Evolutionary conservation across 2,113 vertebrate genomes (phyloP).

Genomic region (Chloebia gouldiae): DNA sequence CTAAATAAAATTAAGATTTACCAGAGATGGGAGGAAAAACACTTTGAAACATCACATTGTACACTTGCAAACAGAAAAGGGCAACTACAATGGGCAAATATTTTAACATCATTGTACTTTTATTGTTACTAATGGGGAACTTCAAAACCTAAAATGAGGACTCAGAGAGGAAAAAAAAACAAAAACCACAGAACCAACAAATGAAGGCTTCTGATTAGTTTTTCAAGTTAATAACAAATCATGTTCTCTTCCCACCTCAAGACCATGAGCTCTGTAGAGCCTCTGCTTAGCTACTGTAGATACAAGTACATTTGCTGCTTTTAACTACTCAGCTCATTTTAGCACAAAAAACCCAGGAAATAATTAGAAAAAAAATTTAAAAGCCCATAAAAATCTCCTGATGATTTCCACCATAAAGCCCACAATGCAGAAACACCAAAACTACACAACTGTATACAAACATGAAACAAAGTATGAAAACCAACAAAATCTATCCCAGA

Average conservation of each 20-base stretch:
- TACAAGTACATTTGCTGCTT: background rate
- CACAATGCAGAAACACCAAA: background rate
- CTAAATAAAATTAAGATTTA: constrained; percentile 68
- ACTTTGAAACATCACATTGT: background rate
- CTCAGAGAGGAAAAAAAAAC: background rate
- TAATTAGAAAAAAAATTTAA: background rate
- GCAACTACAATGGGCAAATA: background rate
- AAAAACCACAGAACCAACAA: no score
- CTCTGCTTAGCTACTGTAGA: background rate
- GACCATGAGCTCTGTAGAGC: accelerated
- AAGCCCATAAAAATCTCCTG: background rate
- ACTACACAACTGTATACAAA: accelerated
- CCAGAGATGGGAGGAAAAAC: constrained; percentile 32
- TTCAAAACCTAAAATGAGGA: constrained; percentile 7
- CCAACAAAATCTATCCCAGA: accelerated
- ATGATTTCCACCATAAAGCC: background rate
- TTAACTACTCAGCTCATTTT: background rate
- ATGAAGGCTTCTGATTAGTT: background rate
- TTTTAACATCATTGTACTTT: constrained; percentile 36
- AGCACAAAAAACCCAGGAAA: background rate
- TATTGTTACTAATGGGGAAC: background rate
- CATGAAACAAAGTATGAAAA: accelerated
- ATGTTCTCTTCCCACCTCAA: background rate
- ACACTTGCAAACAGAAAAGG: background rate
- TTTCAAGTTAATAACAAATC: background rate